phyloP scores from a whole-genome alignment of 2,113 vertebrate genomes.

The Oceanites oceanicus region DNA sequence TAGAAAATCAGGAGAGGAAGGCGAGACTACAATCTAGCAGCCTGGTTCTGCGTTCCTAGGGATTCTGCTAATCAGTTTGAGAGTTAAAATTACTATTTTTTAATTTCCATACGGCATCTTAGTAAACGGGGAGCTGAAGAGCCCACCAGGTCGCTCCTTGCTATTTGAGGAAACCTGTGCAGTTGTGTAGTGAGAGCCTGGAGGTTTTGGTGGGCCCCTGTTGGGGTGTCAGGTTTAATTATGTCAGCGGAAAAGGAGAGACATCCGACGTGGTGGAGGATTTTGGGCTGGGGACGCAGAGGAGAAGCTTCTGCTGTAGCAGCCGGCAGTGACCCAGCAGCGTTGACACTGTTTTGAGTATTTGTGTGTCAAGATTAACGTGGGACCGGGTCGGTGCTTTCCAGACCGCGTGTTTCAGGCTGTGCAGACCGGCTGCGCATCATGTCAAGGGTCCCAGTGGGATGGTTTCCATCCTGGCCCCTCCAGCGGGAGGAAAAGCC shows the following conservation, averaged over 20 bases:
- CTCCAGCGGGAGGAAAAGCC: neutral
- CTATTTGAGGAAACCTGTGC: neutral
- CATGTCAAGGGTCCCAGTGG: neutral
- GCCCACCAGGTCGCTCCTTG: rapidly evolving
- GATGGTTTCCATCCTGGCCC: neutral
- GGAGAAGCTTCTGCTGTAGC: neutral
- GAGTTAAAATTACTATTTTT: neutral
- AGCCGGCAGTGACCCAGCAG: neutral
- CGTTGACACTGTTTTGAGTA: neutral
- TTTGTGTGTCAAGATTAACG: neutral
- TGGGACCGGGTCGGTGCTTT: rapidly evolving
- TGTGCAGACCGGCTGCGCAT: rapidly evolving
- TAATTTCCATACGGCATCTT: neutral
- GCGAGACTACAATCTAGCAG: rapidly evolving
- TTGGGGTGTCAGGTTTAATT: conserved; percentile 14
- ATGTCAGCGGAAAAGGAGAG: neutral
- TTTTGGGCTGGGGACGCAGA: neutral
- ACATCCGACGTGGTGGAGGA: rapidly evolving
- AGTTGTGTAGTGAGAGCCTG: neutral
- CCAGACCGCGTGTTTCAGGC: rapidly evolving
- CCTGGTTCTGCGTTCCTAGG: neutral
- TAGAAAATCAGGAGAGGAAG: neutral
- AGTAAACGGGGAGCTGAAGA: neutral
- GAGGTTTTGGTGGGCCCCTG: neutral
- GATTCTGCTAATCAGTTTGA: neutral